These are phyloP conservation scores for Danio choprae DNA, from an alignment of 2,797 vertebrate species.

Conservation along the genomic window DNA sequence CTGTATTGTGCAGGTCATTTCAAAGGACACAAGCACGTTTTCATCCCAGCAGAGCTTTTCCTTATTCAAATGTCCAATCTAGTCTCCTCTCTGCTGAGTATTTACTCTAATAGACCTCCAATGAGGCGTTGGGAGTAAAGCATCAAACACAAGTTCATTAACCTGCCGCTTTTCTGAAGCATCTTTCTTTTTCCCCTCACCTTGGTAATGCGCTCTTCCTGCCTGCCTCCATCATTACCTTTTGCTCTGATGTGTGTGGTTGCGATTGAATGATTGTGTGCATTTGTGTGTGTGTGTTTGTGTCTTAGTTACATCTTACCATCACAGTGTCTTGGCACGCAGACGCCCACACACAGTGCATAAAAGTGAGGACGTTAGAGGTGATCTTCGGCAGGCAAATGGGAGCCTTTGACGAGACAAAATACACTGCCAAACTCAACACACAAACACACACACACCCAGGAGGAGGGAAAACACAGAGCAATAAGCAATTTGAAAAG, in stretches of 20 bases:
- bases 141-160: constrained; percentile 64
- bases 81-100: constrained; percentile 48
- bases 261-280: constrained; percentile 29
- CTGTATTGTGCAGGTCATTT: constrained; percentile 33
- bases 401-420: constrained; percentile 48
- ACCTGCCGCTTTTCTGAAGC: constrained; percentile 53
- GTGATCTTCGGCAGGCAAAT: constrained; percentile 59
- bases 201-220: constrained; percentile 55
- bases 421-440: constrained; percentile 60
- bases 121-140: constrained; percentile 56
- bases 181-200: constrained; percentile 47
- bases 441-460: constrained; percentile 59
- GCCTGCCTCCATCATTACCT: constrained; percentile 58
- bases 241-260: constrained; percentile 42
- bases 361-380: constrained; percentile 34
- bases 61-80: constrained; percentile 29
- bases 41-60: constrained; percentile 48
- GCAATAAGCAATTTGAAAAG: constrained; percentile 77
- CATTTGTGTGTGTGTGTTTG: constrained; percentile 35
- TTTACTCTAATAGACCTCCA: constrained; percentile 55
- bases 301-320: constrained; percentile 57
- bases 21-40: constrained; percentile 36
- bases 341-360: constrained; percentile 39
- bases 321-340: constrained; percentile 30
- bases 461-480: constrained; percentile 63